Evolutionary conservation across 2,888 invertebrate genomes (phyloP).

Genomic region (Tyria jacobaeae): DNA sequence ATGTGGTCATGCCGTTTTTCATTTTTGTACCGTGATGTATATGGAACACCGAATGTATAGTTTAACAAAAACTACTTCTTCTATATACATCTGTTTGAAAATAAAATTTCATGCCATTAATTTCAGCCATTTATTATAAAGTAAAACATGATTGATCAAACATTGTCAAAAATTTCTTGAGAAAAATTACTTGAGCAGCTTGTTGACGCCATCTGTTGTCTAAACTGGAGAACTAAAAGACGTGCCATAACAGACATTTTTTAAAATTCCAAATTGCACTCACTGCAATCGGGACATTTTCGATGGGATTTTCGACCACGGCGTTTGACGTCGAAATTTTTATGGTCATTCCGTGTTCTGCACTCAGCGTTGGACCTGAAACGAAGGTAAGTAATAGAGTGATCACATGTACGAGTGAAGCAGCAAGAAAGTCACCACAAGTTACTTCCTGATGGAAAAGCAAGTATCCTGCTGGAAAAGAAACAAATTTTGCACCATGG

Average conservation of each 20-base stretch:
- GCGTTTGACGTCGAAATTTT: slow-evolving; percentile 50
- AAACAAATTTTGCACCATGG: too few relatives aligned
- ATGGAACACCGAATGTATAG: too few relatives aligned
- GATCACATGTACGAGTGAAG: neutral
- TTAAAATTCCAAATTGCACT: slow-evolving; percentile 52
- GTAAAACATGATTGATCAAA: slow-evolving; percentile 3
- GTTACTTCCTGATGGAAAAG: too few relatives aligned
- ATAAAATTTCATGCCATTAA: neutral
- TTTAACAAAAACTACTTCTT: too few relatives aligned
- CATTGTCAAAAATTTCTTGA: neutral
- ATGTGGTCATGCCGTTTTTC: too few relatives aligned
- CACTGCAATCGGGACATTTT: slow-evolving; percentile 63
- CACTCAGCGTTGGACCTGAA: slow-evolving; percentile 57
- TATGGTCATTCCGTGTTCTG: slow-evolving; percentile 51
- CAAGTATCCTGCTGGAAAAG: too few relatives aligned
- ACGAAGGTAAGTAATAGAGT: neutral
- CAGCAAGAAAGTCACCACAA: neutral
- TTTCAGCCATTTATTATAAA: slow-evolving; percentile 6
- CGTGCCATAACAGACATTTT: slow-evolving; percentile 8
- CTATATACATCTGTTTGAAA: too few relatives aligned
- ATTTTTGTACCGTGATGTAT: too few relatives aligned
- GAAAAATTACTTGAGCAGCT: neutral
- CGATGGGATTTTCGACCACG: slow-evolving; percentile 59
- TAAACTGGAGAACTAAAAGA: neutral
- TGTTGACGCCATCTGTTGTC: neutral